Conservation (phyloP, 2,888 invertebrate species). For the Mesorhabditis sp. region DNA sequence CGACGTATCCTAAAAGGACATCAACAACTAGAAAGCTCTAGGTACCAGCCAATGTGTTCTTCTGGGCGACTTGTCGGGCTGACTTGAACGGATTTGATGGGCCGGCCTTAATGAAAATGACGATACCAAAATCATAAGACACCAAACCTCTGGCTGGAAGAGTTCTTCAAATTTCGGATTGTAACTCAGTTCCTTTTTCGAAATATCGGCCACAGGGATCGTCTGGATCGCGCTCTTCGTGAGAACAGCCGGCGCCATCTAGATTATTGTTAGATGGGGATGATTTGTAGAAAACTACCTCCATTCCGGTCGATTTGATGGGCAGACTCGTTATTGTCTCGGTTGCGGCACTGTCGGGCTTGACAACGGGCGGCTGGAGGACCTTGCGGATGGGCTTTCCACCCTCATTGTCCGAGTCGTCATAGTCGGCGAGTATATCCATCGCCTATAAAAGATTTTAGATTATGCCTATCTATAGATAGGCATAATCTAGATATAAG, state of each 20-base stretch:
- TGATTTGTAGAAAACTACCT: neutral
- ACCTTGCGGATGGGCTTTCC: too few species aligned
- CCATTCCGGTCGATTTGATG: neutral
- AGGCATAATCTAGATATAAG: neutral
- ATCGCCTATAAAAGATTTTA: neutral
- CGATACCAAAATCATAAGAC: too few species aligned
- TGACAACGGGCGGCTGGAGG: too few species aligned
- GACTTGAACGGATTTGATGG: constrained; percentile 90
- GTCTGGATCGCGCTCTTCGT: constrained; percentile 23
- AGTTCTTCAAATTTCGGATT: constrained; percentile 93
- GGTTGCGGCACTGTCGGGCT: neutral
- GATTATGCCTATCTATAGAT: neutral
- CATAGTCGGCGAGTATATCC: constrained; percentile 1
- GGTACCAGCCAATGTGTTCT: constrained; percentile 80
- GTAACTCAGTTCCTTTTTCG: constrained; percentile 76
- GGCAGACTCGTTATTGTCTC: constrained; percentile 1
- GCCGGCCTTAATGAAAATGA: constrained; percentile 65
- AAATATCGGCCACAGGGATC: constrained; percentile 69
- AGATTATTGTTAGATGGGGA: constrained; percentile 7
- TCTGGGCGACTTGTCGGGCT: constrained; percentile 78
- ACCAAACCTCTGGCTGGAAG: constrained; percentile 71
- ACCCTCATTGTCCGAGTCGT: neutral
- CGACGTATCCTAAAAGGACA: constrained; percentile 73
- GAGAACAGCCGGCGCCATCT: constrained; percentile 37
- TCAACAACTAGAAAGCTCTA: neutral